A percentile compares a stretch with the other conserved stretches of the same genome.
phyloP scores from a whole-genome alignment of 2,888 invertebrate genomes.

The Urechis unicinctus region DNA sequence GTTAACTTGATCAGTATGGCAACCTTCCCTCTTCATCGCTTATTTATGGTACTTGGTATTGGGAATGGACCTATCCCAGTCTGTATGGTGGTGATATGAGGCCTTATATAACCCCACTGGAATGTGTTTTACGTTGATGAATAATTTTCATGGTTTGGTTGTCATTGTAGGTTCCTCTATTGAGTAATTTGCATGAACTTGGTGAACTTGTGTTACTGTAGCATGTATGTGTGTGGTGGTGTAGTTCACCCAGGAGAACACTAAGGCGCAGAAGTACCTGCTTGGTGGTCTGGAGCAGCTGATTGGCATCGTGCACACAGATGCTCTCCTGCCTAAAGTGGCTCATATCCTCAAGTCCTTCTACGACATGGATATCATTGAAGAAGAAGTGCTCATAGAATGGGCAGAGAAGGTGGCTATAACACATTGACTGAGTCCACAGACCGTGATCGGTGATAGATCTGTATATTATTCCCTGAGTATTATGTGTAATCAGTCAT shows the following conservation, averaged over 20 bases:
- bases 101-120: not conserved
- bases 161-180: not conserved
- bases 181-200: not conserved
- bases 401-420: slow-evolving; percentile 81
- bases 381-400: slow-evolving; percentile 86
- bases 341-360: slow-evolving; percentile 82
- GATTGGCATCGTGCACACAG: slow-evolving; percentile 72
- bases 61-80: too few species aligned
- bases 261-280: slow-evolving; percentile 66
- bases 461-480: not conserved
- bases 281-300: slow-evolving; percentile 88
- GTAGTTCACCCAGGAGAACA: slow-evolving; percentile 50
- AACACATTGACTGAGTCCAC: not conserved
- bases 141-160: not conserved
- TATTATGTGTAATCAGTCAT: not conserved
- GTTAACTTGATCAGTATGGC: too few species aligned
- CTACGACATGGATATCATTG: slow-evolving; percentile 91
- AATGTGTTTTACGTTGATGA: not conserved
- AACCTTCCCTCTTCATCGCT: too few species aligned
- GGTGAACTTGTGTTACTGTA: too few species aligned
- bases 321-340: slow-evolving; percentile 75
- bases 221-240: too few species aligned
- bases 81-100: too few species aligned
- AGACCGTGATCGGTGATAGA: not conserved
- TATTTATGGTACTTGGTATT: too few species aligned